phyloP scores from a whole-genome alignment of 2,797 vertebrate species.

The Pogonophryne albipinna region DNA sequence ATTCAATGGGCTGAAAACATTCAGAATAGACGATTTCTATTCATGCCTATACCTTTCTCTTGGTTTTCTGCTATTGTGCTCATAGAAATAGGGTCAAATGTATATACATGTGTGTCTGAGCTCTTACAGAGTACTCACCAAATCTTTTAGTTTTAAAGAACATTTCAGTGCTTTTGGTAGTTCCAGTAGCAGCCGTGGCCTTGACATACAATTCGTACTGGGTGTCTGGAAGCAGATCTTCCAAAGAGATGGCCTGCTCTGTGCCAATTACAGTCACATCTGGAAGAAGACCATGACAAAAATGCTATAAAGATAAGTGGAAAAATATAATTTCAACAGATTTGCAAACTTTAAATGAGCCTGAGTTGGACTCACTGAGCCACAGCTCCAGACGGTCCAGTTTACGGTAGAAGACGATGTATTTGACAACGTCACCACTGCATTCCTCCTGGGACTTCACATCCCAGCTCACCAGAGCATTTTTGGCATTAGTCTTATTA shows the following conservation, averaged over 20 bases:
- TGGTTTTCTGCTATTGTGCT: not conserved
- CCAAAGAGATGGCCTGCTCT: constrained; percentile 30
- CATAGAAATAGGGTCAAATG: not conserved
- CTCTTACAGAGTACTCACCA: constrained; percentile 61
- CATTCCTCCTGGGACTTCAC: constrained; percentile 53
- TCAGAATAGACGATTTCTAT: too few species aligned
- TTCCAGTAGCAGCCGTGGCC: constrained; percentile 58
- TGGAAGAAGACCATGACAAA: constrained; percentile 51
- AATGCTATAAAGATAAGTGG: not conserved
- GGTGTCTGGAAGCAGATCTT: constrained; percentile 67
- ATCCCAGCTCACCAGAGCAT: constrained; percentile 70
- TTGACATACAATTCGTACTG: constrained; percentile 65
- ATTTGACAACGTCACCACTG: constrained; percentile 62
- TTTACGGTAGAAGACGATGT: constrained; percentile 64
- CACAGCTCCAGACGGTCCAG: not conserved
- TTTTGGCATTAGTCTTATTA: constrained; percentile 40
- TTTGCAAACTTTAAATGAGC: not conserved
- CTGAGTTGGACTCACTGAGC: constrained; percentile 54
- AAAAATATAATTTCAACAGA: not conserved
- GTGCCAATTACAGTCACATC: constrained; percentile 62
- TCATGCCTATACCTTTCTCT: too few species aligned
- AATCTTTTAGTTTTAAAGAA: constrained; percentile 71
- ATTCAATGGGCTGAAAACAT: too few species aligned
- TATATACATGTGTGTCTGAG: not conserved
- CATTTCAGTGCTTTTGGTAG: constrained; percentile 34